These are phyloP conservation scores for Hydrochoerus hydrochaeris DNA, from an alignment of 2,113 vertebrate species.

Conservation along the genomic window DNA sequence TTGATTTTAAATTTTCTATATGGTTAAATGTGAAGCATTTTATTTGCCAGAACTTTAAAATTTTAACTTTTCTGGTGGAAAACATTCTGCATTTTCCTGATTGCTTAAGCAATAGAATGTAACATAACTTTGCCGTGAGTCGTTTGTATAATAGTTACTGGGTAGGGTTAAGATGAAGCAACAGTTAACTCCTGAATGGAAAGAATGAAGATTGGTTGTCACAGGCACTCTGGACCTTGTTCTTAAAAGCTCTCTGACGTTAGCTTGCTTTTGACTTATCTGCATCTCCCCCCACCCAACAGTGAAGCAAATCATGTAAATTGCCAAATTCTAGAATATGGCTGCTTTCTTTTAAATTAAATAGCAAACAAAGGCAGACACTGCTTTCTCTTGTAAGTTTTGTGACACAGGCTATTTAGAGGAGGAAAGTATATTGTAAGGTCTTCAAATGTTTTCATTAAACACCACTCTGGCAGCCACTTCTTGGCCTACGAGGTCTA, in stretches of 20 bases:
- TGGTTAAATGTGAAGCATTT: slow-evolving; percentile 40
- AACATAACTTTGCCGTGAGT: neutral
- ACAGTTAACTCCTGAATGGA: neutral
- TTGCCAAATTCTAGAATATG: neutral
- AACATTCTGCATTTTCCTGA: neutral
- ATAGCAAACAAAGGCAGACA: neutral
- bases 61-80: slow-evolving; percentile 58
- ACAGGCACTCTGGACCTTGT: neutral
- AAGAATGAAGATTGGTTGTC: too few species aligned
- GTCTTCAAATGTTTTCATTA: neutral
- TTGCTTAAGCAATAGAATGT: neutral
- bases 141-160: neutral
- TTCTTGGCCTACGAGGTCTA: neutral
- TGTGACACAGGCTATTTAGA: neutral
- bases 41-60: slow-evolving; percentile 22
- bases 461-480: neutral
- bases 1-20: slow-evolving; percentile 43
- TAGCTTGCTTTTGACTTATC: neutral
- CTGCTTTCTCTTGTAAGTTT: neutral
- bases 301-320: neutral
- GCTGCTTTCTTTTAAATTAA: slow-evolving; percentile 50
- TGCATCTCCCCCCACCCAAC: neutral
- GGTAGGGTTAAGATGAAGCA: neutral
- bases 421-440: neutral
- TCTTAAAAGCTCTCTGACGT: neutral